phyloP scores from a whole-genome alignment of 2,888 invertebrate species.

The Camponotus fellah region DNA sequence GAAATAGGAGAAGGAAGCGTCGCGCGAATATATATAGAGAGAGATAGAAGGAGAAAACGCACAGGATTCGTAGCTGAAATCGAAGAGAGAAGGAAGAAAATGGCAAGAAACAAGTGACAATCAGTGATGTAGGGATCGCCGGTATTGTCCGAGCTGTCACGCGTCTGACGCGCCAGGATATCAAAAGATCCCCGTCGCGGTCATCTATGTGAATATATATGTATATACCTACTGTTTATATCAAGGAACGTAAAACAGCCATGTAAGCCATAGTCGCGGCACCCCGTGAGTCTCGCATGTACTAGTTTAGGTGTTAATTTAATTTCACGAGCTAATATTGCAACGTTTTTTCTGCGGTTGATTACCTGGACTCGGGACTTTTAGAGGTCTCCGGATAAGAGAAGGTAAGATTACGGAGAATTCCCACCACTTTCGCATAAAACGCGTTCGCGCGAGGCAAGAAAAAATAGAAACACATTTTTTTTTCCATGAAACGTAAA shows the following conservation, averaged over 20 bases:
- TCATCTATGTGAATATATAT: conserved; percentile 70
- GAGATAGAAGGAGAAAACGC: conserved; percentile 28
- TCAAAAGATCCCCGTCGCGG: conserved; percentile 70
- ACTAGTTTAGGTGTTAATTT: not conserved
- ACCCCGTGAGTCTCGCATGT: conserved; percentile 54
- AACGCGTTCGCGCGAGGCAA: not conserved
- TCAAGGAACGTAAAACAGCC: conserved; percentile 64
- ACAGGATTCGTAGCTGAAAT: conserved; percentile 47
- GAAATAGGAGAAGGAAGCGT: conserved; percentile 65
- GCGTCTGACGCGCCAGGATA: conserved; percentile 75
- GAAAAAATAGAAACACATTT: not conserved
- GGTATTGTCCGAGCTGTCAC: conserved; percentile 81
- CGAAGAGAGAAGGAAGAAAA: conserved; percentile 63
- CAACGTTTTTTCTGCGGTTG: not conserved
- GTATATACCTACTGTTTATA: conserved; percentile 64
- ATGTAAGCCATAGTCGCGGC: conserved; percentile 36
- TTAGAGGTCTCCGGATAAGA: not conserved
- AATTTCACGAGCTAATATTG: not conserved
- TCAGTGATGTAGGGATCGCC: conserved; percentile 79
- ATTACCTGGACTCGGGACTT: not conserved
- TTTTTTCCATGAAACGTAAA: not conserved
- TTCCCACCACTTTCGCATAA: not conserved
- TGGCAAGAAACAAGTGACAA: conserved; percentile 84
- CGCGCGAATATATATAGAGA: conserved; percentile 18
- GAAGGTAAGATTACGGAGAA: not conserved